phyloP scores from a whole-genome alignment of 1,140 invertebrate species.

The Gryllus bimaculatus region DNA sequence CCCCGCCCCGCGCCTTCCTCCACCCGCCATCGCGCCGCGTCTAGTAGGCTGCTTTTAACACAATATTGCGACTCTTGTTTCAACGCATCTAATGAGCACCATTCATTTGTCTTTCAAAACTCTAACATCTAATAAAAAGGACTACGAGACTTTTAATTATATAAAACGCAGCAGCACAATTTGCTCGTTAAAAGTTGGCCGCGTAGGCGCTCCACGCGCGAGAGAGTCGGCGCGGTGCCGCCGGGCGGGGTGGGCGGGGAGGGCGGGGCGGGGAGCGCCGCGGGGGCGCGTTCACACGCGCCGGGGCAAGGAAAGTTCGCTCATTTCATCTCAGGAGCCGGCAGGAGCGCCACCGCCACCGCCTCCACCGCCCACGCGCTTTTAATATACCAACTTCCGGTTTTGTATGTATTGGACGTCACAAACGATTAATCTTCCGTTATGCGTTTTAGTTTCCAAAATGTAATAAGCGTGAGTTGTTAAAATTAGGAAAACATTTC shows the following conservation, averaged over 20 bases:
- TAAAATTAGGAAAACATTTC: not conserved
- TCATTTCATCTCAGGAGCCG: not conserved
- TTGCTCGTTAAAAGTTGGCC: conserved; percentile 22
- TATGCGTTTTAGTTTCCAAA: not conserved
- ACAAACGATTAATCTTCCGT: not conserved
- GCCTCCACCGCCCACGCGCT: too few relatives aligned
- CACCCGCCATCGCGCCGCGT: conserved; percentile 54
- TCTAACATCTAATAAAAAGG: conserved; percentile 15
- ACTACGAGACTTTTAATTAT: conserved; percentile 19
- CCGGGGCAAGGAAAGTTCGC: not conserved
- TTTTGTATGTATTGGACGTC: conserved; percentile 1
- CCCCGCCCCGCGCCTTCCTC: conserved; percentile 88
- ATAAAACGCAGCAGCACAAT: conserved; percentile 21
- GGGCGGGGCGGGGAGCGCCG: too few relatives aligned
- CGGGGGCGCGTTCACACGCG: too few relatives aligned
- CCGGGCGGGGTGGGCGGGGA: too few relatives aligned
- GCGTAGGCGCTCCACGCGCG: not conserved
- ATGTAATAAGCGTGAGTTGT: not conserved
- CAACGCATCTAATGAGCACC: conserved; percentile 20
- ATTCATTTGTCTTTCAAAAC: conserved; percentile 21
- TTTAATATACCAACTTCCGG: not conserved
- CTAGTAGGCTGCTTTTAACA: conserved; percentile 10
- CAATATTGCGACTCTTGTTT: conserved; percentile 17
- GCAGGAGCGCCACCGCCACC: not conserved
- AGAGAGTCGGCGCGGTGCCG: too few relatives aligned